These are phyloP conservation scores for Rhabdomys pumilio DNA, from an alignment of 2,797 vertebrate genomes.

Conservation along the genomic window DNA sequence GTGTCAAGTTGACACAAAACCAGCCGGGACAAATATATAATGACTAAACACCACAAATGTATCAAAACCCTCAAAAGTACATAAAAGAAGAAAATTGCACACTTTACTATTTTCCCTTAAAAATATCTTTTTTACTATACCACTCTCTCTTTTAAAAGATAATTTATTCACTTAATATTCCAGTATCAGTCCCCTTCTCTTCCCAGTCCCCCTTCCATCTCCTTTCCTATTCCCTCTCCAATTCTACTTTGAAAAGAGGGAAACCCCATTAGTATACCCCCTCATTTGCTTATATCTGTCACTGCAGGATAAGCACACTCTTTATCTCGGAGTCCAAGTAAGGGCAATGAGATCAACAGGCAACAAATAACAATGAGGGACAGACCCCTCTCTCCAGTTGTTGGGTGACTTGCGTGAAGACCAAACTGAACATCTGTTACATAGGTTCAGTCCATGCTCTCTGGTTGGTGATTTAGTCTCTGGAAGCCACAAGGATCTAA, in stretches of 20 bases:
- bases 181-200: background rate
- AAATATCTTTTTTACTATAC: background rate
- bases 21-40: background rate
- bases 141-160: background rate
- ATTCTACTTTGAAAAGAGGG: background rate
- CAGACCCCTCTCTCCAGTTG: background rate
- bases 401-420: background rate
- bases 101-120: background rate
- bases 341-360: background rate
- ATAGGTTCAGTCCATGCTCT: background rate
- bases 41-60: background rate
- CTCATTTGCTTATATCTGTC: background rate
- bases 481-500: background rate
- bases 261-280: background rate
- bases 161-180: background rate
- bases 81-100: background rate
- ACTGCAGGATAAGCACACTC: background rate
- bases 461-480: background rate
- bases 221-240: background rate
- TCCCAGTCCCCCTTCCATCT: background rate
- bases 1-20: no score
- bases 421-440: background rate
- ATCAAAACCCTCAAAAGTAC: conserved; percentile 3
- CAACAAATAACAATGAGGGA: background rate
- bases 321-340: background rate